Evolutionary conservation across 2,888 invertebrate species (phyloP), one percentile per base, ranked within the genome.

Genomic region (Fissipunctia ypsillon): DNA sequence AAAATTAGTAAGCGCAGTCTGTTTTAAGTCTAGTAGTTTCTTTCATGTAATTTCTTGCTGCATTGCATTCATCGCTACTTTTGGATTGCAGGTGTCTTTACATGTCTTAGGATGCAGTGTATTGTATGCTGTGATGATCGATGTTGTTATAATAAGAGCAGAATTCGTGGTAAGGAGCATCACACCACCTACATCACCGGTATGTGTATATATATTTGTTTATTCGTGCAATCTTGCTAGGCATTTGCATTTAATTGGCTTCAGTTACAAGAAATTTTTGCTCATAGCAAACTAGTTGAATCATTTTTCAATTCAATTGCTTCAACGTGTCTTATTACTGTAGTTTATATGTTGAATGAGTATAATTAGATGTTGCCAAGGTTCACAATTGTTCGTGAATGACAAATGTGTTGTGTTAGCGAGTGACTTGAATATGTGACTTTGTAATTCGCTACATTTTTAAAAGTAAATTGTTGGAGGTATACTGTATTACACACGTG

Each of bases 181-280:
- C 92, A 92, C 93, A 93, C 92, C 91, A 93, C 80, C 79, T 70
- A 81, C 90, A 89, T 89, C 88, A 90, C 69, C 81, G 69, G 71
- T 81, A 81, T 83, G 76, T 84, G 80, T 69, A 71, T 78, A 84
- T 87, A 69, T 81, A 70, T 72, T 52, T 84, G 77, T 88, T 82
- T 83, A 61, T 77, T 85, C 75, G 83, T 83, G 88, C 84, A 66
- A 73, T 76, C 75, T 79, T 84, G 65, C 73, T 69, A 82, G 87
- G 88, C 84, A 88, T 88, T 88, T 86, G 86, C 83, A 89, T 89
- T 88, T 87, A 87, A 89, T 89, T 89, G 88, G 85, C 86, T 80
- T 84, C 82, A 76, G 75, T 84, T 84, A 84, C 80, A 85, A 86
- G 81, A 84, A 82, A 84, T 81, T 85, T 84, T 85, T 83, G 82